Conservation (phyloP, 2,888 invertebrate species). For the Xestobium rufovillosum region DNA sequence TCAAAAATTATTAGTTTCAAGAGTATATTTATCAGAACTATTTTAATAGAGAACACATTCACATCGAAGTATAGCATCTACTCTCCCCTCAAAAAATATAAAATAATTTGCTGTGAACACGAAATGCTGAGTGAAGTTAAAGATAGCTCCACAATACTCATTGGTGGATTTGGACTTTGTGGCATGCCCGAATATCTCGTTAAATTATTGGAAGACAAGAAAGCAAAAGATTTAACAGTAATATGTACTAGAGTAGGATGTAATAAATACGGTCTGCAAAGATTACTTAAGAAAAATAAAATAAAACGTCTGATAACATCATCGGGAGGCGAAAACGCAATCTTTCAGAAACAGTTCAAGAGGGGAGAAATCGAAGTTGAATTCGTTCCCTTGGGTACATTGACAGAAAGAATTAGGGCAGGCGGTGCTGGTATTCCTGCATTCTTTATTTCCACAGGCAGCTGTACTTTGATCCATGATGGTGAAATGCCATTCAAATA, state of each 20-base stretch:
- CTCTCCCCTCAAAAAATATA: too few relatives aligned
- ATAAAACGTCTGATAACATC: constrained; percentile 93
- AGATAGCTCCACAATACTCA: too few relatives aligned
- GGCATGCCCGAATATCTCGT: constrained; percentile 99
- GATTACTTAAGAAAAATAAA: constrained; percentile 77
- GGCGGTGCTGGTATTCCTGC: constrained; percentile 97
- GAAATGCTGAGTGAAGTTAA: too few relatives aligned
- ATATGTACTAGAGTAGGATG: constrained; percentile 98
- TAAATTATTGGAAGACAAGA: constrained; percentile 65
- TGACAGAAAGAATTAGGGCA: constrained; percentile 92
- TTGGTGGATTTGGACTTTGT: constrained; percentile 92
- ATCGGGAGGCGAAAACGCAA: constrained; percentile 98
- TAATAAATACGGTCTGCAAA: constrained; percentile 92
- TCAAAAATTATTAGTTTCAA: too few relatives aligned
- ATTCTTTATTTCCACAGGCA: constrained; percentile 95
- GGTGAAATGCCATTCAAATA: constrained; percentile 97
- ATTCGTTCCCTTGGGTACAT: constrained; percentile 82
- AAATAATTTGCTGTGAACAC: too few relatives aligned
- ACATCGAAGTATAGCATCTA: too few relatives aligned
- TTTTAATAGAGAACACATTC: too few relatives aligned
- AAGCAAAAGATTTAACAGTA: constrained; percentile 72
- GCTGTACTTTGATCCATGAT: constrained; percentile 89
- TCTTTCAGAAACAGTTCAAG: constrained; percentile 92
- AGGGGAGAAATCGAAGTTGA: constrained; percentile 89
- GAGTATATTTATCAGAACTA: too few relatives aligned